Evolutionary conservation across 1,140 invertebrate species (phyloP), one percentile per base, ranked within the genome.

Genomic region (Dolichoris vasculosae): DNA sequence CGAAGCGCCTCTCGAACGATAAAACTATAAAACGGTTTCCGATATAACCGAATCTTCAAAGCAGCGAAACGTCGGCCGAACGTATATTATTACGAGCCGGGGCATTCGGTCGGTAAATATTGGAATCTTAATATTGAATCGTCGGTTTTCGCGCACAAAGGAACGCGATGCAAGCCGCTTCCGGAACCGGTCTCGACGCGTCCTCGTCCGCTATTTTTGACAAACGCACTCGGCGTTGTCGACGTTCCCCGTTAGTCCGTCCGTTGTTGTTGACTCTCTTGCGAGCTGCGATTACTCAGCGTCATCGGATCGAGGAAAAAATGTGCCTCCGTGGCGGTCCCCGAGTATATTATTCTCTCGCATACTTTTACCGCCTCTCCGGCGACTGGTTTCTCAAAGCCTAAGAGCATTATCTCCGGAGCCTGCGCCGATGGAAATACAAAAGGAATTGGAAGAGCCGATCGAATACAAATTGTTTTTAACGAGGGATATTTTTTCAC

Each of bases 391-490:
- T 82, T 82, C n/a, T 67, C 46, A 82, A 82, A 82, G 48, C 30
- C 51, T 35, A 40, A 71, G 43, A 71, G 26, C 46, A 82, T 71
- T 82, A 82, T 82, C 63, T 46, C 32, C 20, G 13, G 32, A 7
- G 13, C 3, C 63, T 17, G 23, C 43, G 43, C 64, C 1, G 64
- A 71, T 71, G 79, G 51, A 48, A 71, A 82, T 35, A 69, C 26
- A 75, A 75, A 30, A 75, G 71, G 8, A 75, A 48, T 48, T n/a
- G 71, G 46, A 48, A 81, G 80, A 71, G 80, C 17, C 80, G 46
- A 71, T 71, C 55, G 67, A 71, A 82, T 71, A 82, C 32, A 71
- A 71, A 82, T 82, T 71, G 79, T 69, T 82, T 69, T 71, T 71
- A 69, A 82, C n/a, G 46, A 82, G 67, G 46, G 63, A 48, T 32